Evolutionary conservation across 2,797 vertebrate genomes (phyloP), one percentile per base, ranked within the genome.

Genomic region (Characodon lateralis): DNA sequence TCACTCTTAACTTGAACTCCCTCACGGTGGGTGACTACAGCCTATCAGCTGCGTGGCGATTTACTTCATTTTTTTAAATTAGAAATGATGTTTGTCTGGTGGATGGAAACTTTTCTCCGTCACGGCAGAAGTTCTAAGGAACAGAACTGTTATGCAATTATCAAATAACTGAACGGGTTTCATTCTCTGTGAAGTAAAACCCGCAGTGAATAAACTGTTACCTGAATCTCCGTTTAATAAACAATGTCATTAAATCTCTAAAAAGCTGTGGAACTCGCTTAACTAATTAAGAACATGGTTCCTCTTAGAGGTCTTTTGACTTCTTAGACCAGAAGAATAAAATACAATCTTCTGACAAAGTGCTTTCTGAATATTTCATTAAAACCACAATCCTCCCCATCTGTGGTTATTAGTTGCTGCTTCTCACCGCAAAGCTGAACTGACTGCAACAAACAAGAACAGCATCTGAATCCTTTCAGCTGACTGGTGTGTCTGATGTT

Each of bases 101-200:
- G 26, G 20, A 72, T 35, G 46, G 28, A 31, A 28, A 50, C 18
- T 71, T 71, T 51, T 50, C 2, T 71, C 16, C 8, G 13, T 7
- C 24, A 16, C 50, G 14, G 16, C 6, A 48, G 13, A 70, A 28
- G n/a, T 55, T 16, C 0, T 39, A 43, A 58, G 28, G n/a, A 51
- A 6, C 31, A 39, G 2, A 72, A 31, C 2, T 43, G 51, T 51
- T 55, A 12, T 24, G n/a, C 53, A 46, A n/a, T 48, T 13, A 3
- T 5, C 50, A 16, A 63, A n/a, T 22, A 58, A 26, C 28, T 51
- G 5, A 71, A 51, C 26, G 9, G 2, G 71, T 83, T 81, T 83
- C 48, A 48, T 26, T 83, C 48, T 81, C 16, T 76, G 51, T 78
- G 48, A 74, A 74, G 59, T 2, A 4, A 31, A 65, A 71, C n/a